phyloP scores from a whole-genome alignment of 2,888 invertebrate species.

The Polylopha cassiicola region DNA sequence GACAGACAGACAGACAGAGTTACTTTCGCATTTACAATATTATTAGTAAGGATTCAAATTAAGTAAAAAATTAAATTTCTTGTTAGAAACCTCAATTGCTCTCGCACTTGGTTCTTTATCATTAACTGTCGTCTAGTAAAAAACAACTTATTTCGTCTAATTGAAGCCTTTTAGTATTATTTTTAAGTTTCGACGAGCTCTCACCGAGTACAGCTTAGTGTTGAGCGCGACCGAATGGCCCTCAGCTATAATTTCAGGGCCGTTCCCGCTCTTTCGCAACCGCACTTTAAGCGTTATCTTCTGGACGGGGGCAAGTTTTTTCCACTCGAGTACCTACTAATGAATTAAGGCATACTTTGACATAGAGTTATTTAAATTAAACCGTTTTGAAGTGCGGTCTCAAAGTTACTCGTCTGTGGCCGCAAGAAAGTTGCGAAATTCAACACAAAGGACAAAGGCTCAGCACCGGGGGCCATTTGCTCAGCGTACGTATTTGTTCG shows the following conservation, averaged over 20 bases:
- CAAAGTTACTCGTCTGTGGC: conserved; percentile 56
- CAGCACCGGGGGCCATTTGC: conserved; percentile 62
- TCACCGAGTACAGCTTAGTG: no score
- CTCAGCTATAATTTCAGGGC: conserved; percentile 1
- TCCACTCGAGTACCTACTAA: conserved; percentile 30
- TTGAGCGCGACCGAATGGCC: background rate
- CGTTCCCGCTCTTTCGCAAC: conserved; percentile 6
- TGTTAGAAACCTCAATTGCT: no score
- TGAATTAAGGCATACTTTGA: conserved; percentile 45
- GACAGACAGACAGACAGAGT: no score
- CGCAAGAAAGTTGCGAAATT: conserved; percentile 67
- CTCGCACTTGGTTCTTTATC: no score
- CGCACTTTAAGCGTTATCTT: conserved; percentile 7
- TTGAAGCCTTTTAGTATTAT: no score
- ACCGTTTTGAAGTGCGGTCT: conserved; percentile 54
- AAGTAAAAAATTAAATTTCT: no score
- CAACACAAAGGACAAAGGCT: conserved; percentile 70
- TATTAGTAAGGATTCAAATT: no score
- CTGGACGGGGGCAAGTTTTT: conserved; percentile 22
- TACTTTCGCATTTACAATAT: no score
- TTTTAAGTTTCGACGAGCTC: no score
- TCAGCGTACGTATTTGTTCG: conserved; percentile 68
- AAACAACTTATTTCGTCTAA: no score
- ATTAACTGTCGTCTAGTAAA: no score
- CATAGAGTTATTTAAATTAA: conserved; percentile 64